Evolutionary conservation across 1,140 invertebrate genomes (phyloP), one percentile per base, ranked within the genome.

Genomic region (Drosophila ironensis): DNA sequence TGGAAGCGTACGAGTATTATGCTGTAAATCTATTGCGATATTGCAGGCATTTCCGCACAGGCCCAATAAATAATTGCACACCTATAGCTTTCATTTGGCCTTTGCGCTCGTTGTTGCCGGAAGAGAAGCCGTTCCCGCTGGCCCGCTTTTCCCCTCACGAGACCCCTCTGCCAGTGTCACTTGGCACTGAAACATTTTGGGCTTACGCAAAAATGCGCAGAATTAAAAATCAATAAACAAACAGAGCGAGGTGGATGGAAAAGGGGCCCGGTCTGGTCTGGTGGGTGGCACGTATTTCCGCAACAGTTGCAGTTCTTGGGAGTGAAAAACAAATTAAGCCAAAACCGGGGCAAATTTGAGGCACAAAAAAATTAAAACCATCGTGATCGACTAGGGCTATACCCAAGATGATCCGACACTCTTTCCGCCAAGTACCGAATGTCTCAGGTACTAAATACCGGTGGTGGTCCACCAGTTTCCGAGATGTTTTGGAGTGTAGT

Each of bases 141-240:
- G 27, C 48, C 19, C 11, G 27, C 44, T 52, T 51, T 53, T 7
- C 22, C 28, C 30, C 48, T 54, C 24, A n/a, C 28, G 40, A 59
- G 24, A 59, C 33, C 24, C 28, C 5, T 40, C 46, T 57, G 45
- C 22, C 45, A 60, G 3, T 57, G 53, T 61, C 56, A 60, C 37
- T 50, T 37, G 27, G n/a, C 41, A 80, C 60, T 66, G 57, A 47
- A 28, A 46, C 12, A 54, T 54, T 22, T 47, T 54, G 47, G 51
- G 42, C 42, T 47, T 54, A 54, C 9, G 42, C 42, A 54, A 54
- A 54, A 54, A 48, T 71, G 42, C 51, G 38, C 76, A 61, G 76
- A 28, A 80, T 80, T 80, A 67, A 80, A 80, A 80, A 81, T 47
- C 76, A 72, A 81, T 81, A 80, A 80, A 53, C 64, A 78, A 78